Evolutionary conservation across 2,888 invertebrate genomes (phyloP).

Genomic region (Euplagia quadripunctaria): DNA sequence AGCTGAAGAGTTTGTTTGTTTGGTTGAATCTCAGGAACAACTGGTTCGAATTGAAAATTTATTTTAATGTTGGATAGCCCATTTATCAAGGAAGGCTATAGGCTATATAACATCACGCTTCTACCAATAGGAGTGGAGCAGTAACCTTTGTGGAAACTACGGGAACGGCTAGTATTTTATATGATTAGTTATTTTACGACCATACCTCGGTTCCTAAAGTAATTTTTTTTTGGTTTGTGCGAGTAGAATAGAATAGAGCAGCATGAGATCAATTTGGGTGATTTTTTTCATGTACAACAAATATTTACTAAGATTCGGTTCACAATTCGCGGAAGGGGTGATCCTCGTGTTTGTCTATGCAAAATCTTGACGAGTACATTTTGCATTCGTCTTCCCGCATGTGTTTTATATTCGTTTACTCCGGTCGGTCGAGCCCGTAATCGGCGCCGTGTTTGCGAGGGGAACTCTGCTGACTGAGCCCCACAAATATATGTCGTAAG

Average conservation of each 20-base stretch:
- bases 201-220: background rate
- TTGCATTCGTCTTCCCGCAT: constrained; percentile 86
- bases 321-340: constrained; percentile 66
- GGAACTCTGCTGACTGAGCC: constrained; percentile 84
- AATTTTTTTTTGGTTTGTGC: background rate
- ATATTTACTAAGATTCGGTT: constrained; percentile 51
- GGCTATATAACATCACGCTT: too few relatives aligned
- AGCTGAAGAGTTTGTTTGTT: too few relatives aligned
- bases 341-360: constrained; percentile 83
- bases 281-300: constrained; percentile 38
- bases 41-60: too few relatives aligned
- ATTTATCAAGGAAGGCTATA: too few relatives aligned
- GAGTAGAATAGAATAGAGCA: background rate
- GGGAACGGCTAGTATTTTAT: too few relatives aligned
- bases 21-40: too few relatives aligned
- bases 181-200: too few relatives aligned
- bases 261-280: constrained; percentile 9
- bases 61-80: too few relatives aligned
- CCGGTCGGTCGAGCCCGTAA: constrained; percentile 84
- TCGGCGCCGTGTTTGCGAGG: constrained; percentile 86
- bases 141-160: too few relatives aligned
- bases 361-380: constrained; percentile 85
- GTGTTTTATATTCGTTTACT: constrained; percentile 88
- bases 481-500: constrained; percentile 87
- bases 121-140: too few relatives aligned